These are phyloP conservation scores for Caloenas nicobarica DNA, from an alignment of 2,113 vertebrate genomes.

Conservation along the genomic window DNA sequence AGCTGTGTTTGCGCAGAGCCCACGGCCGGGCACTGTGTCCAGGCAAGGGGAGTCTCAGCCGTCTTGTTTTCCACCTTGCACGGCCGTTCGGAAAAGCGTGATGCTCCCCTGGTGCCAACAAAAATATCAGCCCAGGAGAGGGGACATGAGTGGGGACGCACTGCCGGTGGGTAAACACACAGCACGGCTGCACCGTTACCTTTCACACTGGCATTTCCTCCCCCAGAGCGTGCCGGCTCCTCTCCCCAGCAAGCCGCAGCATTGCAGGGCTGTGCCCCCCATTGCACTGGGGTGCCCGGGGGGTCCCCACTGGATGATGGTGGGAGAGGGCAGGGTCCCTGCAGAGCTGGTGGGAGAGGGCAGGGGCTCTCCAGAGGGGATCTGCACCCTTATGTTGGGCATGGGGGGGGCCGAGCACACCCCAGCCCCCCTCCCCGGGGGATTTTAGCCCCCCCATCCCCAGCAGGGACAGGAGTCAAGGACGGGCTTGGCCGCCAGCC, in stretches of 20 bases:
- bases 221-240: neutral
- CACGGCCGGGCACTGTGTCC: neutral
- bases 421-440: neutral
- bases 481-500: neutral
- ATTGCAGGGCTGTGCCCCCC: accelerated
- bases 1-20: neutral
- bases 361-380: accelerated
- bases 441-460: neutral
- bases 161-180: neutral
- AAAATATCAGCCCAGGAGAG: constrained; percentile 65
- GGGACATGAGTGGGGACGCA: neutral
- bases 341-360: neutral
- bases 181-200: neutral
- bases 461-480: neutral
- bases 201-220: constrained; percentile 8
- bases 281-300: accelerated
- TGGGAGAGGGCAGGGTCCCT: neutral
- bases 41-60: neutral
- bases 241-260: neutral
- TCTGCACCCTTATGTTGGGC: too few species aligned
- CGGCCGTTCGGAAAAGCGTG: neutral
- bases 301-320: accelerated
- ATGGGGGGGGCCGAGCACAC: neutral
- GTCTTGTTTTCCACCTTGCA: constrained; percentile 75
- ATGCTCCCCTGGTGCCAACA: constrained; percentile 60